These are phyloP conservation scores for Latrodectus elegans DNA, from an alignment of 2,888 invertebrate genomes.

Conservation along the genomic window DNA sequence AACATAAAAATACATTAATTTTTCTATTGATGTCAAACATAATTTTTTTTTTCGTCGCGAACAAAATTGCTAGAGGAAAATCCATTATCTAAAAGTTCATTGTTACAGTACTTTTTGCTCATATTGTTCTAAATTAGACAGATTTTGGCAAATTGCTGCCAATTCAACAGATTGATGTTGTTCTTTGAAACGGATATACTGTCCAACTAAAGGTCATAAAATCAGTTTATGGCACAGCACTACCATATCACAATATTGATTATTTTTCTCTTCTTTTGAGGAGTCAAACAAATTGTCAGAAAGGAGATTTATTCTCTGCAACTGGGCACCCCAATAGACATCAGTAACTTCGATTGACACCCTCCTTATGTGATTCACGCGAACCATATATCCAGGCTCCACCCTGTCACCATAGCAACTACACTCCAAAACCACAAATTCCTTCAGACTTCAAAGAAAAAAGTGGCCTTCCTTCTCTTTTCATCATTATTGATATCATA, in stretches of 20 bases:
- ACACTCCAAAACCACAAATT: conserved; percentile 26
- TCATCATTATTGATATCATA: conserved; percentile 6
- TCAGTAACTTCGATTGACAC: conserved; percentile 54
- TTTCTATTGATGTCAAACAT: too few species aligned
- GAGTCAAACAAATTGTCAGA: conserved; percentile 38
- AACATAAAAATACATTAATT: too few species aligned
- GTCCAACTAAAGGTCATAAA: neutral
- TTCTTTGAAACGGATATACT: neutral
- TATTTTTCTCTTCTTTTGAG: conserved; percentile 32
- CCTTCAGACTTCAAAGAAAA: conserved; percentile 25
- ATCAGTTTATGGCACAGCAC: neutral
- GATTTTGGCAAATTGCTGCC: conserved; percentile 4
- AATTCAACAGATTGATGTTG: neutral
- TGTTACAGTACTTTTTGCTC: neutral
- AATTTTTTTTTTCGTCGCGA: too few species aligned
- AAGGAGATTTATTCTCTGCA: conserved; percentile 29
- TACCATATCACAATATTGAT: conserved; percentile 22
- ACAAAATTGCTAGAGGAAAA: neutral
- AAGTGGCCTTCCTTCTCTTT: conserved; percentile 19
- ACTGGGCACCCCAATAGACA: conserved; percentile 27
- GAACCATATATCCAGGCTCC: conserved; percentile 34
- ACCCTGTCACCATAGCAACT: conserved; percentile 46
- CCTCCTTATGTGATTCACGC: conserved; percentile 29
- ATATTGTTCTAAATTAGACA: neutral
- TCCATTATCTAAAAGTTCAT: neutral